Percentiles rank a stretch among this genome's conserved stretches.
Evolutionary conservation across 2,888 invertebrate genomes (phyloP).

Genomic region (Chrysolina haemoptera): DNA sequence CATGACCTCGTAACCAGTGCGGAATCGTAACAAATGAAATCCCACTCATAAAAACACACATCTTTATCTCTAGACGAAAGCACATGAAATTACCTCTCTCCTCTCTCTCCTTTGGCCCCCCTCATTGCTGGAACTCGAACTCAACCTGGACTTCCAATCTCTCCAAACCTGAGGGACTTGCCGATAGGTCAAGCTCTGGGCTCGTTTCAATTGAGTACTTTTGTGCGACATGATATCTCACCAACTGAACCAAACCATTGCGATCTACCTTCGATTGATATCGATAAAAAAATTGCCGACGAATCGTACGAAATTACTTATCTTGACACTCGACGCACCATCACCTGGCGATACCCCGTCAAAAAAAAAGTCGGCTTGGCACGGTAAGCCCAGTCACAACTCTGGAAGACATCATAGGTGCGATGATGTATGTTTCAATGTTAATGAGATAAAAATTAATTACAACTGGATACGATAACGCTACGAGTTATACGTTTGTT

Average conservation of each 20-base stretch:
- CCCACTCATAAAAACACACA: background rate
- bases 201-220: conserved; percentile 36
- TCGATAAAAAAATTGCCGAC: conserved; percentile 8
- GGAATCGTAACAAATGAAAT: background rate
- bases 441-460: conserved; percentile 9
- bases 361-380: background rate
- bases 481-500: background rate
- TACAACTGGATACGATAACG: conserved; percentile 1
- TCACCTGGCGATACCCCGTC: conserved; percentile 7
- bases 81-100: conserved; percentile 50
- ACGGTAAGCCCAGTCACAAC: background rate
- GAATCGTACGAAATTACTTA: background rate
- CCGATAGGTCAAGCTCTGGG: conserved; percentile 54
- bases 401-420: background rate
- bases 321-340: conserved; percentile 5
- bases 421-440: background rate
- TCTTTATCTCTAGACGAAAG: conserved; percentile 5
- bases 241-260: background rate
- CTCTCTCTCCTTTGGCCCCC: conserved; percentile 47
- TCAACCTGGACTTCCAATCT: conserved; percentile 60
- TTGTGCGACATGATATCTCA: conserved; percentile 53
- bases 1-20: background rate
- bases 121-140: conserved; percentile 38
- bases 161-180: conserved; percentile 60
- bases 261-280: conserved; percentile 1